Percentiles rank a stretch among this genome's conserved stretches.
phyloP scores from a whole-genome alignment of 2,113 vertebrate species.

The Oreamnos americanus region DNA sequence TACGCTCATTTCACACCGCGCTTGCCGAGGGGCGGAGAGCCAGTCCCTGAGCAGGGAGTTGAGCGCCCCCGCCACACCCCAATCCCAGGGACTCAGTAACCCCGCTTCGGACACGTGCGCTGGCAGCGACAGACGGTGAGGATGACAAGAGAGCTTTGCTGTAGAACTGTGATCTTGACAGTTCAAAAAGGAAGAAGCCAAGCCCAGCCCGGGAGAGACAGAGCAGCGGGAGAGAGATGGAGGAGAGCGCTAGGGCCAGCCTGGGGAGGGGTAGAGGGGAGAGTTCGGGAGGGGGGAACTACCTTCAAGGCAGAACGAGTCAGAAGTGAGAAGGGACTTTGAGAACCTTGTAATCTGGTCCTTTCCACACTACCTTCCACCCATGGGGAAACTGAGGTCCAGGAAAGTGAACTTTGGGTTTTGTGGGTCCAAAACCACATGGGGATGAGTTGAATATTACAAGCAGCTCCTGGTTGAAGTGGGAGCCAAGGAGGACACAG shows the following conservation, averaged over 20 bases:
- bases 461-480: not conserved
- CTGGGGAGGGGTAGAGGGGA: not conserved
- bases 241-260: not conserved
- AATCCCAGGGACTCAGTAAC: not conserved
- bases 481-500: not conserved
- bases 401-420: not conserved
- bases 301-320: not conserved
- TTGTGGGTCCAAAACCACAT: not conserved
- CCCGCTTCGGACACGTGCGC: not conserved
- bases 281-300: not conserved
- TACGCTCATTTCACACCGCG: not conserved
- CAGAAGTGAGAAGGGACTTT: not conserved
- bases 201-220: not conserved
- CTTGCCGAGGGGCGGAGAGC: too few species aligned
- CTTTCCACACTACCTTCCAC: not conserved
- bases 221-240: not conserved
- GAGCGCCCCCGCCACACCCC: rapidly evolving
- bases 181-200: not conserved
- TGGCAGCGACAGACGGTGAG: not conserved
- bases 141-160: not conserved
- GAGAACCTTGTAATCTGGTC: not conserved
- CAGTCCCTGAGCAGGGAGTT: too few species aligned
- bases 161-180: not conserved
- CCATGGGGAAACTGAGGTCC: not conserved
- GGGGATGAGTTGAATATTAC: not conserved